These are phyloP conservation scores for Periphyllus acericola DNA, from an alignment of 2,888 invertebrate species.

Conservation along the genomic window DNA sequence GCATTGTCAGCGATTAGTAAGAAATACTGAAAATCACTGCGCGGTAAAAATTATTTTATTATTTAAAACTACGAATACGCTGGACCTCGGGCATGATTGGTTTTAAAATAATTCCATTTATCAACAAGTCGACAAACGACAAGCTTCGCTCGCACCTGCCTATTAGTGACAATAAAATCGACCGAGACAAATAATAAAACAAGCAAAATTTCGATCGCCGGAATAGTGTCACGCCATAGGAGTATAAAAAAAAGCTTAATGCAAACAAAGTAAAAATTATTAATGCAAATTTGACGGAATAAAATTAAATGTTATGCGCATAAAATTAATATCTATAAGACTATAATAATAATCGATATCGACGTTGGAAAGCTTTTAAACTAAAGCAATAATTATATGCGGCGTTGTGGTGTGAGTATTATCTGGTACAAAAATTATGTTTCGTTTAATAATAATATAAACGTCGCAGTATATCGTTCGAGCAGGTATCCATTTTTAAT, in stretches of 20 bases:
- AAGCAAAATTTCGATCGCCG: background rate
- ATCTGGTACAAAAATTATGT: background rate
- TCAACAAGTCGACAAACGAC: background rate
- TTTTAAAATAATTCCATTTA: background rate
- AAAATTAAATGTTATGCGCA: background rate
- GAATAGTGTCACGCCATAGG: background rate
- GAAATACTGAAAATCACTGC: too few relatives aligned
- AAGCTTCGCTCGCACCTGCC: background rate
- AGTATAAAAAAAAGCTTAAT: background rate
- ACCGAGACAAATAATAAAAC: background rate
- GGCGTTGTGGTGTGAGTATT: background rate
- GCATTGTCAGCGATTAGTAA: too few relatives aligned
- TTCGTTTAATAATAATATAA: background rate
- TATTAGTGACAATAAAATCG: background rate
- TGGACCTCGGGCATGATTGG: too few relatives aligned
- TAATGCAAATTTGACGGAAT: background rate
- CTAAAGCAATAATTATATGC: background rate
- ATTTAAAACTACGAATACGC: too few relatives aligned
- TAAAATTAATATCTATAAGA: background rate
- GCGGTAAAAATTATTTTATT: too few relatives aligned
- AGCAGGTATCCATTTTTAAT: too few relatives aligned
- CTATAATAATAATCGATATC: background rate
- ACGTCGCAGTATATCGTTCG: too few relatives aligned
- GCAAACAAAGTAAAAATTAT: background rate
- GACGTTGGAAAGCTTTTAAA: background rate